Base-by-base conservation (phyloP, 2,113 vertebrate genomes). In the Seriola quinqueradiata region DNA sequence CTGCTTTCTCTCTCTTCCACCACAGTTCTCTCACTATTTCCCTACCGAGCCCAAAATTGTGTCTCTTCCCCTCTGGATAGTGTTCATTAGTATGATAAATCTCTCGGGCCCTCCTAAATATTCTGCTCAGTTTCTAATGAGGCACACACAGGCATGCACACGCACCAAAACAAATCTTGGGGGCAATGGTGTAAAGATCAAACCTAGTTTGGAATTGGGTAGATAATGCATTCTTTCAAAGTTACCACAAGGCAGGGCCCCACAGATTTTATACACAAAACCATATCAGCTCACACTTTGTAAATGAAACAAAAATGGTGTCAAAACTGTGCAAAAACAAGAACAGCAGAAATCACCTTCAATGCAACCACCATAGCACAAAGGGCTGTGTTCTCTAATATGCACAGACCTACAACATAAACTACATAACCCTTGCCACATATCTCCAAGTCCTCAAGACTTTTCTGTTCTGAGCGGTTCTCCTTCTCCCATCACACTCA, bases 21-120 rank as follows among this genome's bases (percentile, higher is more conserved):
- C 75, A 32, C 28, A 61, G 28, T 28, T 32, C n/a, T 46, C 21
- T 50, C 68, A 52, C 40, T 38, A 38, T 44, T 50, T 83, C 32
- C 59, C 36, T 84, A 48, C 28, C 73, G 32, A 8, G 60, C 36
- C 59, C n/a, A 72, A 73, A 87, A 87, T 34, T 70, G 66, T 52
- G 23, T 72, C 60, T 84, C 77, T 79, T 68, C 57, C 70, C 83
- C 65, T 80, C 68, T 70, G 85, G 82, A 93, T 85, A 83, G 81
- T 82, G 79, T 90, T 92, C 88, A 93, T 94, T 92, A 90, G 85
- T 86, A 89, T 90, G 85, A 94, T 94, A 87, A 87, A 94, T 93
- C 84, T 92, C 75, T 59, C 8, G 16, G 85, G 75, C 57, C 48
- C 74, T 88, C 72, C 79, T 82, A 86, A 90, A 92, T 90, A 88